Base-by-base conservation (phyloP, 2,888 invertebrate genomes). In the Linyphia triangularis region DNA sequence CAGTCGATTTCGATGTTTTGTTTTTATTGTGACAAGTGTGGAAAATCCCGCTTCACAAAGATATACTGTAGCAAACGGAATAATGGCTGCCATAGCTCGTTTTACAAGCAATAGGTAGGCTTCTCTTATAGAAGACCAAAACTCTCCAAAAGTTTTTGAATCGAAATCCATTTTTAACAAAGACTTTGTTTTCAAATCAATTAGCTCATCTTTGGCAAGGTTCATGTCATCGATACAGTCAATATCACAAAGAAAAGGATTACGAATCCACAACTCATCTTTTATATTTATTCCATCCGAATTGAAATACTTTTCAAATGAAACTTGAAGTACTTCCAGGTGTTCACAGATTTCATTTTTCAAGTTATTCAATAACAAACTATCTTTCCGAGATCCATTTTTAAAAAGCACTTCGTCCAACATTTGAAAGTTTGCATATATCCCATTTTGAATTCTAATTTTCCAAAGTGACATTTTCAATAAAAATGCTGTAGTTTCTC, bases 201-300 rank as follows among this genome's bases (percentile, higher is more conserved):
- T 78, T 78, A 78, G 65, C 78, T 78, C 78, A 78, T 78, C 65
- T 65, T 78, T 65, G 78, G 78, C 78, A 78, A 65, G 78, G n/a
- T n/a, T n/a, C n/a, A n/a, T n/a, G n/a, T n/a, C n/a, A n/a, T 81
- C 81, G 81, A 81, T 81, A 81, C 81, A 81, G 81, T 81, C 81
- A 81, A 81, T 81, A 81, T 59, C 70, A 81, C 81, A 81, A 81
- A 81, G 70, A 81, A 81, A 81, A 81, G 81, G 70, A 81, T 81
- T 81, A 81, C 81, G 81, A 81, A 81, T 81, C 81, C 81, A 70
- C 81, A 81, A 81, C 81, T 81, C 79, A 67, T 79, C 79, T 79
- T 65, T 78, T 78, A 65, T 78, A 78, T 65, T 78, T 78, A 78
- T 78, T 43, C 28, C 78, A 78, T 78, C 65, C 78, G 43, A 78